Percentiles rank a stretch among this genome's conserved stretches.
Conservation (phyloP, 2,888 invertebrate species). For the Apodemia duryi region DNA sequence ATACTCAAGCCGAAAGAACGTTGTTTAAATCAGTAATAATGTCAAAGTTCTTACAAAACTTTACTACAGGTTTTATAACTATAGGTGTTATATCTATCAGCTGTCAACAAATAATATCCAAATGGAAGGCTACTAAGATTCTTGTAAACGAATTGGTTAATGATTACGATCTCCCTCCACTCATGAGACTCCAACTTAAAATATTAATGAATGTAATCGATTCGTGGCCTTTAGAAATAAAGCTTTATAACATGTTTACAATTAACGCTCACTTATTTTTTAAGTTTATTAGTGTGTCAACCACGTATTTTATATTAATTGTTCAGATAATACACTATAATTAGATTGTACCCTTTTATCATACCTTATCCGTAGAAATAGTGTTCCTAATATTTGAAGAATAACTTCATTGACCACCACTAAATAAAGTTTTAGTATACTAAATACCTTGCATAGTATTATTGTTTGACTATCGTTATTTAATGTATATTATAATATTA, state of each 20-base stretch:
- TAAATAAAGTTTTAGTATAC: too few relatives aligned
- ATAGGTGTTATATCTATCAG: neutral
- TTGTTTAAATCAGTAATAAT: neutral
- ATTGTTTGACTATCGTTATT: too few relatives aligned
- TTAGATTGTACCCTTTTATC: too few relatives aligned
- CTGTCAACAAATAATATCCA: neutral
- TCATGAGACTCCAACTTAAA: neutral
- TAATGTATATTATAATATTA: too few relatives aligned
- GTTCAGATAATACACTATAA: neutral
- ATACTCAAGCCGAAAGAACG: neutral
- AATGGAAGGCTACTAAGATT: neutral
- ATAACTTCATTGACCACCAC: too few relatives aligned
- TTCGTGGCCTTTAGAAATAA: neutral
- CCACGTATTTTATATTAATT: neutral
- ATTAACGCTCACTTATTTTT: neutral
- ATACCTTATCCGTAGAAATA: too few relatives aligned
- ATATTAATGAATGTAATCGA: neutral
- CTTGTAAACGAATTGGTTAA: neutral
- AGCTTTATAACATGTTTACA: neutral
- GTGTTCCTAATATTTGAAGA: too few relatives aligned
- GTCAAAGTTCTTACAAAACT: neutral
- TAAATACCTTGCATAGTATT: too few relatives aligned
- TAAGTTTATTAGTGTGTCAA: neutral
- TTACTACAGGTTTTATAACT: neutral
- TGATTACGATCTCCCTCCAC: neutral